Evolutionary conservation across 2,113 vertebrate genomes (phyloP), one percentile per base, ranked within the genome.

Genomic region (Sceloporus tristichus): DNA sequence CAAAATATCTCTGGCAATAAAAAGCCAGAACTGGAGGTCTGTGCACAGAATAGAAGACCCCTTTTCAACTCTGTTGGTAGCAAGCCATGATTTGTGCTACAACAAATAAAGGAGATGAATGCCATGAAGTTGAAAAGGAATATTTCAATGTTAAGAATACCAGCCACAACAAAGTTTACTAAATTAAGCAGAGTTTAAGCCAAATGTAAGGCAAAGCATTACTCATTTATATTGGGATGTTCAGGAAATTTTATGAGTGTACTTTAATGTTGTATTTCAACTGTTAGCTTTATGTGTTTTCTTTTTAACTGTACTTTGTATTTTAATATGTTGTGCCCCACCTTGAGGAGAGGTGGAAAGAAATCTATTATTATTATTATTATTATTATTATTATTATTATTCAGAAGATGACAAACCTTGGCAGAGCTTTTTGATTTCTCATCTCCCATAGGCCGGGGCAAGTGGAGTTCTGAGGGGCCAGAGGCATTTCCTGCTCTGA

Each of bases 391-490:
- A 48, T 48, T 48, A 48, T 48, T 48, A 48, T 48, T 48, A 48
- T 48, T 48, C 48, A 48, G 78, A 89, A 90, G 79, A 90, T 40
- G 34, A 83, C 94, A 93, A 87, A 97, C 94, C 95, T 96, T 66
- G 27, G 16, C 54, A 86, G 88, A 84, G 73, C 76, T 84, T 91
- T 88, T 86, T 53, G 8, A 18, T 42, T 84, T 77, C 54, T 9
- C 68, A 79, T 68, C 48, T 78, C 70, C 21, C 88, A 73, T 71
- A 89, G 1, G 19, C 2, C 14, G 53, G 74, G 86, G 21, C 80
- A 88, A 11, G 3, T 73, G 87, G 16, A 53, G 56, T 53, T 78
- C 79, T 53, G 66, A 80, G 74, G 92, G n/a, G 80, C 27, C 19
- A 29, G 42, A 48, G 86, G 89, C 25, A 89, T 85, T 80, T 90